Evolutionary conservation across 2,888 invertebrate genomes (phyloP), one percentile per base, ranked within the genome.

Genomic region (Tolmerus cingulatus): DNA sequence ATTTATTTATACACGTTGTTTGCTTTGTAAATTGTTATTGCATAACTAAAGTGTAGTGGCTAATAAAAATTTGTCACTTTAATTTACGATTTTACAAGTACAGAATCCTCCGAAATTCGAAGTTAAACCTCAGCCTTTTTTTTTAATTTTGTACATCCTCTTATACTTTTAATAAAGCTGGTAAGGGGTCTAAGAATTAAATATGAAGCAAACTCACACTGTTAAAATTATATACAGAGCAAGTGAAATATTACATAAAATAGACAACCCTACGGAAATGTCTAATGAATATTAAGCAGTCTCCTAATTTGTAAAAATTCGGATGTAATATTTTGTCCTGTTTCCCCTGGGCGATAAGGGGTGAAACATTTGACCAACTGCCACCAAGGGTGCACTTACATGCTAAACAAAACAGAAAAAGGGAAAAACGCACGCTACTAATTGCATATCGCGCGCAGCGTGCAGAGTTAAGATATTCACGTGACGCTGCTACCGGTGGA

Each of bases 401-500:
- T 66, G 23, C 27, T 19, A 66, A 66, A 27, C 9, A 66, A 27
- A 66, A 51, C 1, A 19, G 5, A 19, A 16, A 16, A 23, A 27
- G 12, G 23, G 23, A 12, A 66, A 66, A 66, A 66, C 66, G 27
- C 66, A 66, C 66, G 27, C 66, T 66, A 66, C 66, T 85, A 85
- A 87, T 87, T 87, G 78, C 85, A 85, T 78, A 85, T 77, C 79
- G 27, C 77, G 85, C 85, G 79, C 78, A 87, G 46, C 85, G 85
- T 85, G 79, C 77, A 57, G 37, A 57, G 66, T 76, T 85, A 77
- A 66, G 74, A 77, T 85, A 87, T 87, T 85, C 78, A 51, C 78
- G 79, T 37, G 79, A 57, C 27, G 40, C 27, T 66, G 79, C 66
- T 66, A 79, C 30, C 16, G 34, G 9, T 2, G 81, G 55, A 30